Conservation (phyloP, 2,113 vertebrate genomes). For the Leuciscus idus region DNA sequence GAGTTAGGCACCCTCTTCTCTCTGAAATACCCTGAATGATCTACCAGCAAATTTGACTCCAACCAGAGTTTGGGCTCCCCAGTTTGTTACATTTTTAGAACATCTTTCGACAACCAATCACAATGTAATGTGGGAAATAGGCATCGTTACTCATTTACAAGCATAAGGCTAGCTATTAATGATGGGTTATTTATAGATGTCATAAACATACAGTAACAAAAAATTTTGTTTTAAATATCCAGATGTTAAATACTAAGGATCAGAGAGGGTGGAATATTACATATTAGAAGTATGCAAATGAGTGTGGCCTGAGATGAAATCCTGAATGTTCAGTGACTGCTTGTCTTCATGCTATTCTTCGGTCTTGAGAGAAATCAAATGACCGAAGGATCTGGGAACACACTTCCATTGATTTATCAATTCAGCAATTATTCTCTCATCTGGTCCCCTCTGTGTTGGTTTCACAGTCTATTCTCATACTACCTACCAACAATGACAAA, state of each 20-base stretch:
- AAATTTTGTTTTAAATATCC: neutral
- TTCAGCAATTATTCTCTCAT: neutral
- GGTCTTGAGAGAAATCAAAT: neutral
- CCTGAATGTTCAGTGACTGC: neutral
- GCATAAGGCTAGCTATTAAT: too few species aligned
- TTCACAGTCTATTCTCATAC: constrained; percentile 81
- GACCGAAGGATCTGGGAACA: neutral
- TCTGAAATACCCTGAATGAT: neutral
- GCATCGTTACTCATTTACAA: too few species aligned
- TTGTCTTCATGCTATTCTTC: neutral
- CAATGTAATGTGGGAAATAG: too few species aligned
- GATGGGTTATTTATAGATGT: neutral
- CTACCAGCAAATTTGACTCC: too few species aligned
- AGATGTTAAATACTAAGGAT: neutral
- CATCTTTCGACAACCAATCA: too few species aligned
- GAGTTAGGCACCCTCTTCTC: neutral
- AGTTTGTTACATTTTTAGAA: too few species aligned
- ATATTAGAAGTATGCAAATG: constrained; percentile 62
- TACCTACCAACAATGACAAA: constrained; percentile 92
- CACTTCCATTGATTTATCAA: constrained; percentile 26
- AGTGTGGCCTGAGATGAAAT: neutral
- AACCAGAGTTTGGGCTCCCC: too few species aligned
- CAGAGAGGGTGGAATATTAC: neutral
- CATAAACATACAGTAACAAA: neutral
- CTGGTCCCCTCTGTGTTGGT: neutral